Base-by-base conservation (phyloP, 2,113 vertebrate species). In the Arothron firmamentum region DNA sequence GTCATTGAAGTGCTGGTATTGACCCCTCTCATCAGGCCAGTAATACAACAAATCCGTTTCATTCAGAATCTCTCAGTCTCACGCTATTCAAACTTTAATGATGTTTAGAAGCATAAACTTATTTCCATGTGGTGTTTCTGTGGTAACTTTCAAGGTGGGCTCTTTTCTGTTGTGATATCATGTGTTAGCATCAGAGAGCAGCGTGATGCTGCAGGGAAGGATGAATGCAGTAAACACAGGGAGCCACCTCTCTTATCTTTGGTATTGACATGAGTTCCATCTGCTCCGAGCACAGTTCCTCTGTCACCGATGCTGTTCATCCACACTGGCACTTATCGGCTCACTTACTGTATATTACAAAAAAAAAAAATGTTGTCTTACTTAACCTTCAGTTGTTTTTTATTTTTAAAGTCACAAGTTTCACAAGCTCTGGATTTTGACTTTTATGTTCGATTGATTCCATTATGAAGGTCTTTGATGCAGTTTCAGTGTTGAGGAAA, bases 241-340 rank as follows among this genome's bases (percentile, higher is more conserved):
- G 62, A 34, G 23, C 34, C 56, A 55, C 46, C 46, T 52, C 45
- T 55, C 18, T 41, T 45, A 53, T 52, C 53, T 60, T 60, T 72
- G 54, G 75, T 60, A 60, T 50, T 50, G 47, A 68, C 66, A 52
- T 54, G 52, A 75, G 65, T 17, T 42, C n/a, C 62, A 28, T 28
- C 59, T 64, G 67, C 62, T 70, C 59, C 8, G 42, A 57, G 7
- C 56, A 10, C 19, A 14, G 15, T n/a, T 43, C 43, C 8, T 19
- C n/a, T 46, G 13, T 17, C 17, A 46, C 20, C 34, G 21, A 45
- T 53, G 14, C 17, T 52, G 14, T 16, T 52, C 4, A 41, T 20
- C 50, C 50, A 52, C 17, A 20, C 41, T 41, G 18, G 16, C 43
- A 57, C 41, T 45, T 48, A 18, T 21, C 20, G 3, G 6, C 56